Conservation (phyloP, 2,113 vertebrate species). For the Bungarus multicinctus region DNA sequence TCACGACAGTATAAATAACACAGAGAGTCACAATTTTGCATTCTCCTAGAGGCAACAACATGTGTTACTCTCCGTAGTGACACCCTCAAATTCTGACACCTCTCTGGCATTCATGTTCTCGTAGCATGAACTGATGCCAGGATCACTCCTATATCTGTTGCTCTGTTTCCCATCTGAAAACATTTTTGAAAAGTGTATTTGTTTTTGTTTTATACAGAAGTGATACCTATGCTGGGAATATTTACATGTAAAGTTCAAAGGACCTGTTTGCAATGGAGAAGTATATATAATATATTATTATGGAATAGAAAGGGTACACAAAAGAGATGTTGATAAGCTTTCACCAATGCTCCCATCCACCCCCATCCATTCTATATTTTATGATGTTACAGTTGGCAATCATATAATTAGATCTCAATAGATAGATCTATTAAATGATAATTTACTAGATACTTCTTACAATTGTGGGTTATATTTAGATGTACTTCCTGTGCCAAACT, state of each 20-base stretch:
- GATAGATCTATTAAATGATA: background rate
- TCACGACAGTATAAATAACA: background rate
- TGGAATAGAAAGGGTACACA: background rate
- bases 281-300: background rate
- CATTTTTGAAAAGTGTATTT: background rate
- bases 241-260: background rate
- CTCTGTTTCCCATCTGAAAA: background rate
- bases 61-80: background rate
- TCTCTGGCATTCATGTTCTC: background rate
- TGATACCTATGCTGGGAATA: background rate
- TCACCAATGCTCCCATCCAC: background rate
- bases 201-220: background rate
- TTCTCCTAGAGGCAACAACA: background rate
- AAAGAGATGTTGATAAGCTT: background rate
- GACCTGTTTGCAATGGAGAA: background rate
- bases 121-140: background rate
- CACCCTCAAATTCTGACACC: background rate
- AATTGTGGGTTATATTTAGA: background rate
- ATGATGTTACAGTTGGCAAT: background rate
- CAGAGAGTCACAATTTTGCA: background rate
- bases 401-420: background rate
- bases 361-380: background rate
- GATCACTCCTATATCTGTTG: background rate
- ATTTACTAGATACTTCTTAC: background rate
- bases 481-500: background rate